These are phyloP conservation scores for Atta cephalotes DNA, from an alignment of 1,140 invertebrate species.

Conservation along the genomic window DNA sequence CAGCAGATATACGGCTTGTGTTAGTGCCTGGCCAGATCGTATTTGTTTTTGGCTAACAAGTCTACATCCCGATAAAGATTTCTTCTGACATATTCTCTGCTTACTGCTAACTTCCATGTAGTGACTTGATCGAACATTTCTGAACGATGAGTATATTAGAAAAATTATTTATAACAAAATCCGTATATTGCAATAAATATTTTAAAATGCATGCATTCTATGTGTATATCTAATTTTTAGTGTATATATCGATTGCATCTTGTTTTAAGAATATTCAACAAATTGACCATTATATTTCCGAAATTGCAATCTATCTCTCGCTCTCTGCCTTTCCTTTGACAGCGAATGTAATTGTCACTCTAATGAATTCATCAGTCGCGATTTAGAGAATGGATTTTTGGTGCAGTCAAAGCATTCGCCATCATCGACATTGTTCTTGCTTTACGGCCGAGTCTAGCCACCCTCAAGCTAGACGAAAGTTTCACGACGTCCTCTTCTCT, in stretches of 20 bases:
- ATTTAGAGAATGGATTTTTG: constrained; percentile 2
- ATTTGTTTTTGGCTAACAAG: constrained; percentile 84
- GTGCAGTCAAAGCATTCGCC: constrained; percentile 5
- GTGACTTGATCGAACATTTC: neutral
- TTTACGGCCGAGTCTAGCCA: constrained; percentile 22
- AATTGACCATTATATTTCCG: neutral
- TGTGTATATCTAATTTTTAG: neutral
- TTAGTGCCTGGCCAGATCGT: constrained; percentile 70
- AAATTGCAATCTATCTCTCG: neutral
- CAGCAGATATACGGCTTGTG: constrained; percentile 73
- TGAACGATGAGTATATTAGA: neutral
- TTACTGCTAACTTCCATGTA: constrained; percentile 61
- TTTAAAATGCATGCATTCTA: neutral
- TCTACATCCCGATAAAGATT: constrained; percentile 74
- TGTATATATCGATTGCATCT: neutral
- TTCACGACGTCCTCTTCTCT: constrained; percentile 46
- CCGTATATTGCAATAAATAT: neutral
- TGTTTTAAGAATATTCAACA: neutral
- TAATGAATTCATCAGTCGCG: constrained; percentile 11
- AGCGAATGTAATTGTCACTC: neutral
- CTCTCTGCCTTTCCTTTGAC: neutral
- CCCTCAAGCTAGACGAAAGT: constrained; percentile 37
- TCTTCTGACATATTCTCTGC: constrained; percentile 70
- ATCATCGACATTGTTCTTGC: constrained; percentile 25
- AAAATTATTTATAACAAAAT: constrained; percentile 24